Evolutionary conservation across 2,888 invertebrate species (phyloP), one percentile per base, ranked within the genome.

Genomic region (Caenorhabditis doughertyi): DNA sequence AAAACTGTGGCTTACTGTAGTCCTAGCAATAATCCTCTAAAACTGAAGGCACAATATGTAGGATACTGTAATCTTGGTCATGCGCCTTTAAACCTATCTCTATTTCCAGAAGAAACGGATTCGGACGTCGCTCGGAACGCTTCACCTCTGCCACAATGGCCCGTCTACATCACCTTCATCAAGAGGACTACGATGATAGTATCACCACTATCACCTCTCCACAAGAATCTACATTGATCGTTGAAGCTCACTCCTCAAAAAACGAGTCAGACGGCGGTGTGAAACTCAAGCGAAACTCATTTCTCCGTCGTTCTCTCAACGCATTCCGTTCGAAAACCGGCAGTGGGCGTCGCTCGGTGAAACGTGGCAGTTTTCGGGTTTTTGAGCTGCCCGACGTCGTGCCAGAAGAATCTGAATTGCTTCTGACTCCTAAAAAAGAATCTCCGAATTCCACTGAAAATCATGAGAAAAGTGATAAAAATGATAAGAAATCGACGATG

Each of bases 201-300:
- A 9, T 62, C 5, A 13, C n/a, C 3, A n/a, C n/a, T n/a, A n/a
- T n/a, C n/a, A n/a, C n/a, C n/a, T n/a, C n/a, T n/a, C n/a, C n/a
- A n/a, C 21, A 79, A 5, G 64, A 27, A 16, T 35, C 56, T 2
- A 18, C 27, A 7, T 27, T 29, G 16, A 18, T 11, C 1, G 7
- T 0, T 13, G 23, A 25, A 29, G 16, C 3, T 3, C n/a, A n/a
- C n/a, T n/a, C n/a, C n/a, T n/a, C n/a, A n/a, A n/a, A n/a, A n/a
- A 68, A 68, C n/a, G 64, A 73, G n/a, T 49, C 58, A 5, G 44
- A 44, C 16, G 64, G 67, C 8, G 62, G 39, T n/a, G n/a, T n/a
- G 27, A 79, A 70, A n/a, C 18, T 74, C n/a, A 62, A 76, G 55
- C 21, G 81, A 18, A 81, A 81, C 49, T 81, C 81, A 39, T 72